A percentile compares a stretch with the other conserved stretches of the same genome.
Evolutionary conservation across 2,888 invertebrate genomes (phyloP).

Genomic region (Steromphala cineraria): DNA sequence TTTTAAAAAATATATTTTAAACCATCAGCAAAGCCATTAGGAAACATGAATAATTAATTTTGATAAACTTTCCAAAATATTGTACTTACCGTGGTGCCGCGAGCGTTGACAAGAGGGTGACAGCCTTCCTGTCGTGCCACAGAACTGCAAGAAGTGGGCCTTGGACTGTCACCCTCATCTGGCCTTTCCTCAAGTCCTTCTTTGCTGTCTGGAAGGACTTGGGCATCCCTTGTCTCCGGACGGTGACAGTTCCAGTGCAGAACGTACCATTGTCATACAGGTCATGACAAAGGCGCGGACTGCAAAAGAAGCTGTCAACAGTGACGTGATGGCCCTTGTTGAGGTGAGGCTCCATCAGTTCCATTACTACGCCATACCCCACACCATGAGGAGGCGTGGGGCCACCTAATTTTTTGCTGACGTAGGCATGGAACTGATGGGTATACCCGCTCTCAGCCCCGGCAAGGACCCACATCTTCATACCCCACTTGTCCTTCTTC

Average conservation of each 20-base stretch:
- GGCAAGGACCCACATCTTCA: neutral
- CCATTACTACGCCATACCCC: neutral
- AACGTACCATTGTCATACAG: neutral
- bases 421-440: neutral
- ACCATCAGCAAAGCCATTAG: too few relatives aligned
- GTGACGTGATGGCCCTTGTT: neutral
- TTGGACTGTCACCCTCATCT: too few relatives aligned
- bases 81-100: too few relatives aligned
- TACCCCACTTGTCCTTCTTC: neutral
- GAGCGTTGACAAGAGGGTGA: too few relatives aligned
- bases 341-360: neutral
- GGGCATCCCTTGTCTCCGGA: too few relatives aligned
- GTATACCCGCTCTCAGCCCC: neutral
- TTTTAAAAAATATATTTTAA: too few relatives aligned
- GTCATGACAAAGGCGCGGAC: neutral
- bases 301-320: neutral
- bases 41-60: too few relatives aligned
- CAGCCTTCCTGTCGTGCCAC: too few relatives aligned
- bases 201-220: too few relatives aligned
- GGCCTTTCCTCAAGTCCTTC: too few relatives aligned
- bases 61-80: too few relatives aligned
- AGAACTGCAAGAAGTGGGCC: too few relatives aligned
- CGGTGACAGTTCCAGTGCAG: neutral
- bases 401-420: neutral
- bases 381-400: neutral